These are phyloP conservation scores for Melinaea marsaeus DNA, from an alignment of 2,888 invertebrate genomes.

Conservation along the genomic window DNA sequence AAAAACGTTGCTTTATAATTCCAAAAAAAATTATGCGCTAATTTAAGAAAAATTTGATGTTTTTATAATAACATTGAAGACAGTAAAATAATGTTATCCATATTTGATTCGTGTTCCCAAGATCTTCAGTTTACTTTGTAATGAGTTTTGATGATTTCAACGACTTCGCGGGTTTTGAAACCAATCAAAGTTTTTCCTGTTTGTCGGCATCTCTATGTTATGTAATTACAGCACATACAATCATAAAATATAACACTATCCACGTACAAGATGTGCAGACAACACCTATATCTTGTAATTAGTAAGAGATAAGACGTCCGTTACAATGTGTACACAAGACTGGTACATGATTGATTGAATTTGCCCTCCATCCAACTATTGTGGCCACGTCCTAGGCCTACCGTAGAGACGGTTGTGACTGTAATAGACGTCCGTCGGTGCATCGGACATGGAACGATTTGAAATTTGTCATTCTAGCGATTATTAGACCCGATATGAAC, in stretches of 20 bases:
- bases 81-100: conserved; percentile 38
- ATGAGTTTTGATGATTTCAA: conserved; percentile 65
- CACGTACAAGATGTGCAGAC: background rate
- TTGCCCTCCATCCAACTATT: conserved; percentile 54
- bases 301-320: background rate
- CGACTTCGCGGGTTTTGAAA: conserved; percentile 64
- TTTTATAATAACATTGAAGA: conserved; percentile 12
- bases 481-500: background rate
- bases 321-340: conserved; percentile 21
- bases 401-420: conserved; percentile 41
- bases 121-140: conserved; percentile 73
- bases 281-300: background rate
- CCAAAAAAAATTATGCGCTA: too few species aligned
- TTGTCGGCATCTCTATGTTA: conserved; percentile 41
- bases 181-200: conserved; percentile 73
- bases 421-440: conserved; percentile 52
- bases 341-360: conserved; percentile 59
- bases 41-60: too few species aligned
- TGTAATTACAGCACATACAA: conserved; percentile 12
- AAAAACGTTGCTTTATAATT: background rate
- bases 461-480: conserved; percentile 3
- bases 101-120: conserved; percentile 63
- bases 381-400: conserved; percentile 53
- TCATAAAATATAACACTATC: conserved; percentile 9
- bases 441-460: conserved; percentile 4